Percentiles rank a stretch among this genome's conserved stretches.
phyloP scores from a whole-genome alignment of 2,113 vertebrate species.

The Sciurus niger region DNA sequence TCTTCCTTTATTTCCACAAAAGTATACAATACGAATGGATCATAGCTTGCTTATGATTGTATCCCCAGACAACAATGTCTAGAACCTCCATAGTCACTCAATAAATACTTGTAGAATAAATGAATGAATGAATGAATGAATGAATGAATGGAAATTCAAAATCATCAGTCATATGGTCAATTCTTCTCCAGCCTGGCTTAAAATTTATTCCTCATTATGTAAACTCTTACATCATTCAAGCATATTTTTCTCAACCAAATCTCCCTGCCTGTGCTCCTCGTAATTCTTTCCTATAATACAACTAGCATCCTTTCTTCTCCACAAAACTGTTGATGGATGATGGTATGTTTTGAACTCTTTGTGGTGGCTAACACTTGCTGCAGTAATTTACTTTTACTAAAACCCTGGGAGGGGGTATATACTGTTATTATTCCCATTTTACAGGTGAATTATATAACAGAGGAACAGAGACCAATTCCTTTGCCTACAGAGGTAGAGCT shows the following conservation, averaged over 20 bases:
- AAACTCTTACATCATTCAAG: not conserved
- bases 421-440: not conserved
- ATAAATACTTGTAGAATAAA: conserved; percentile 1
- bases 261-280: not conserved
- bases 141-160: not conserved
- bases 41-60: not conserved
- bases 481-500: conserved; percentile 37
- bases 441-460: not conserved
- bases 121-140: not conserved
- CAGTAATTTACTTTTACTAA: not conserved
- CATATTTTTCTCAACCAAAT: not conserved
- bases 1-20: conserved; percentile 24
- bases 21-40: not conserved
- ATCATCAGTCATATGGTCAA: not conserved
- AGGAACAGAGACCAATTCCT: not conserved
- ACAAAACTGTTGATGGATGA: not conserved
- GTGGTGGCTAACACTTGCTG: not conserved
- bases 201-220: not conserved
- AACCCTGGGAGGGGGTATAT: not conserved
- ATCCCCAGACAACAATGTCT: not conserved
- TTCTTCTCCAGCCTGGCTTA: not conserved
- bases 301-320: not conserved
- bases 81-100: not conserved
- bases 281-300: not conserved
- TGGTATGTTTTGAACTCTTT: not conserved